A percentile compares a stretch with the other conserved stretches of the same genome.
Evolutionary conservation across 2,113 vertebrate species (phyloP).

Genomic region (Campylorhamphus procurvoides): DNA sequence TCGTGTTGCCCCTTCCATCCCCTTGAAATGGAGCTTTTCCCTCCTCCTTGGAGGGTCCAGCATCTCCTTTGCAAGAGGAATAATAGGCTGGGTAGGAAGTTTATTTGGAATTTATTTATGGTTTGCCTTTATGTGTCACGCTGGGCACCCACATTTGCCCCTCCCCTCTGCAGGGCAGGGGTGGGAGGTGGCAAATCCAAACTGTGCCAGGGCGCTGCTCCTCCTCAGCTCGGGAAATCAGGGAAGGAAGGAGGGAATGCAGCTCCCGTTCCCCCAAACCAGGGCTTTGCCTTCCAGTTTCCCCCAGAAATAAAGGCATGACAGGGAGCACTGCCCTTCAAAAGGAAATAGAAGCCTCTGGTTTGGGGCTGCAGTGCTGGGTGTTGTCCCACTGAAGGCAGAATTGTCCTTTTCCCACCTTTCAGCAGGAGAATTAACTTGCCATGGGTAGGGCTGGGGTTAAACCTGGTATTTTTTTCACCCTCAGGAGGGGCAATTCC

Average conservation of each 20-base stretch:
- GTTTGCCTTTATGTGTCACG: too few relatives aligned
- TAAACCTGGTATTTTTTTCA: neutral
- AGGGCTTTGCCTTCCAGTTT: accelerated
- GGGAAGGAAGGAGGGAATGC: neutral
- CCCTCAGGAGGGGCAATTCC: accelerated
- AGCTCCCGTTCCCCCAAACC: neutral
- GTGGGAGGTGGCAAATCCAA: accelerated
- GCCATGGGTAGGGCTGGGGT: neutral
- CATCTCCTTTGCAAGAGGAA: neutral
- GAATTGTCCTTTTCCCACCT: neutral
- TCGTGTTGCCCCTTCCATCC: neutral
- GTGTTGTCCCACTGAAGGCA: neutral
- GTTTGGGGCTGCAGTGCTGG: accelerated
- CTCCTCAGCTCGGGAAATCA: neutral
- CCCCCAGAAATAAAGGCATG: neutral
- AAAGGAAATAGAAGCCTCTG: neutral
- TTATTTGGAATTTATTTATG: neutral
- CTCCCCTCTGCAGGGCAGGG: neutral
- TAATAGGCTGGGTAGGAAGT: neutral
- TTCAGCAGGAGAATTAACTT: neutral
- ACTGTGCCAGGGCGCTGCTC: neutral
- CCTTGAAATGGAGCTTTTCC: neutral
- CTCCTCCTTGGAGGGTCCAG: neutral
- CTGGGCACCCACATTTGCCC: neutral
- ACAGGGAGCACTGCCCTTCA: accelerated